phyloP scores from a whole-genome alignment of 92 coral and sea anemone species.

The Epizoanthus stellaris region DNA sequence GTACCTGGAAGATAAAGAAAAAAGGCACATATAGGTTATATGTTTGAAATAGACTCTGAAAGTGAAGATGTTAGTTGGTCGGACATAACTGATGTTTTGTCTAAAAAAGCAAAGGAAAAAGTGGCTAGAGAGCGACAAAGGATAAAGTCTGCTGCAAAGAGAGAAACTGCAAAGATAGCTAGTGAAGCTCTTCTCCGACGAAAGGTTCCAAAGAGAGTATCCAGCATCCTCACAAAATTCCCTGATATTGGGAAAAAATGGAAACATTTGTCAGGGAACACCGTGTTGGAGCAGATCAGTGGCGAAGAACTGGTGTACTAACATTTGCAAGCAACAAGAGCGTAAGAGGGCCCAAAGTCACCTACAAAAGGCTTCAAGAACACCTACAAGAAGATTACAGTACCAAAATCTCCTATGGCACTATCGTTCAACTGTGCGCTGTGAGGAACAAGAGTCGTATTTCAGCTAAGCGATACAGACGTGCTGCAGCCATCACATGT shows the following conservation, averaged over 20 bases:
- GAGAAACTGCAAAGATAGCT: constrained; percentile 8
- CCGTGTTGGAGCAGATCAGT: constrained; percentile 21
- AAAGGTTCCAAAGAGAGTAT: constrained; percentile 14
- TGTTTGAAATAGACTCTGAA: constrained; percentile 21
- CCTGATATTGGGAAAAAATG: constrained; percentile 26
- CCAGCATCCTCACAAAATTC: neutral
- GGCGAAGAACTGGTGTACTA: constrained; percentile 26
- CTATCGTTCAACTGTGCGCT: constrained; percentile 34
- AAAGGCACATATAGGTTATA: neutral
- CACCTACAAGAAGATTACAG: constrained; percentile 28
- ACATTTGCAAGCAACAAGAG: constrained; percentile 50
- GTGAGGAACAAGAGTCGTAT: constrained; percentile 43
- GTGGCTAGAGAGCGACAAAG: neutral
- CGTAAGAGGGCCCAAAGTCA: constrained; percentile 40
- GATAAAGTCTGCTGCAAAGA: constrained; percentile 5
- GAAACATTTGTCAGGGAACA: constrained; percentile 12
- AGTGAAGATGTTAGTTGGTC: neutral
- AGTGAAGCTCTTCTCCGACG: constrained; percentile 20
- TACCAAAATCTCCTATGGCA: constrained; percentile 14
- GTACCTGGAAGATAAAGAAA: neutral
- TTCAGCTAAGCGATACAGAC: constrained; percentile 47
- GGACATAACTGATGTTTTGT: constrained; percentile 4
- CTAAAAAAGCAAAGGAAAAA: neutral
- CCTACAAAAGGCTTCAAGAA: constrained; percentile 50
- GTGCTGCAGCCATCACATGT: constrained; percentile 28